Evolutionary conservation across 2,797 vertebrate species (phyloP), one percentile per base, ranked within the genome.

Genomic region (Falco naumanni): DNA sequence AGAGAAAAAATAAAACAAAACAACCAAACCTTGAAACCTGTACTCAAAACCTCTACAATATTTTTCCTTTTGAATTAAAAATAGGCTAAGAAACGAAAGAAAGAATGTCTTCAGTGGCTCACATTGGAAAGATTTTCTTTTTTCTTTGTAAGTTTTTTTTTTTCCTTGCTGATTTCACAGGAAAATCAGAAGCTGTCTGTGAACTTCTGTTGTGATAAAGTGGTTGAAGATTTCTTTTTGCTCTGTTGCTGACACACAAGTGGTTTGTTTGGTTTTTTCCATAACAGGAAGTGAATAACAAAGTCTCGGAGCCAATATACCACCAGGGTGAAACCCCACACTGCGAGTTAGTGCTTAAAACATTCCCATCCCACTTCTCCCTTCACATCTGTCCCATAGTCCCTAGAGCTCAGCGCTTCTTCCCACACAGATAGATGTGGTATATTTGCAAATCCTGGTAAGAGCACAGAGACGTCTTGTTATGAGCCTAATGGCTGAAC

Each of bases 51-150:
- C 21, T 89, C 33, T 53, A 76, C 25, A 77, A 33, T 29, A 10
- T 75, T 57, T 68, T 92, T 4, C 17, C 89, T 85, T 95, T 84
- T 92, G 92, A 97, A 93, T 76, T 86, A 91, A 92, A 93, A 97
- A 81, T 34, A 92, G 39, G 7, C 53, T 79, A 71, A 69, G 82
- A 94, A 96, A 82, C 43, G 48, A 89, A 92, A 78, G 29, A 80
- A 47, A 59, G 1, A 56, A 59, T 1, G 88, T 84, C 37, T 80
- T 92, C 39, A 60, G 50, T 72, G 31, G 21, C n/a, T 87, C 20
- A 22, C 39, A 39, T 39, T 60, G 28, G 48, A 70, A 86, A 74
- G 18, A 60, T 57, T 75, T 72, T 56, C 2, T 28, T 60, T 56
- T 71, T 64, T 13, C 0, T 1, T 9, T 41, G 39, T 37, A 37